Conservation (phyloP, 2,797 vertebrate species). For the Serranus cabrilla region DNA sequence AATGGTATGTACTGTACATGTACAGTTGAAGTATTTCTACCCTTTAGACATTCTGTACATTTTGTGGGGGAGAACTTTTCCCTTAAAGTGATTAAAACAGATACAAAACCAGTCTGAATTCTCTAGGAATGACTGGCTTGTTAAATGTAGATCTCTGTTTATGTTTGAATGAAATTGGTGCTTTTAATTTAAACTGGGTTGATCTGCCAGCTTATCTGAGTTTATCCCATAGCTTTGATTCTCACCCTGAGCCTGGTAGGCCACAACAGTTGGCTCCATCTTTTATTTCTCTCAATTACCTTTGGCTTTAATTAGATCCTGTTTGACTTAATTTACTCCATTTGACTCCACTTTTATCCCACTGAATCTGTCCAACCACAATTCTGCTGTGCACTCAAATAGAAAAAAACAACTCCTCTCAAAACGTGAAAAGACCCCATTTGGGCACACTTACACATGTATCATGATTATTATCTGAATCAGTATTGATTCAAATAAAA, state of each 20-base stretch:
- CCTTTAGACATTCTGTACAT: background rate
- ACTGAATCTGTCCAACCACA: background rate
- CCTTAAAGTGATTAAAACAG: background rate
- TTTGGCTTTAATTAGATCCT: conserved; percentile 17
- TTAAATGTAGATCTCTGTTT: conserved; percentile 37
- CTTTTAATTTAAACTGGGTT: conserved; percentile 18
- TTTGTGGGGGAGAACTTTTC: background rate
- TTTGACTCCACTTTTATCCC: conserved; percentile 6
- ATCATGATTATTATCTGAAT: background rate
- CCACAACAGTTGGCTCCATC: conserved; percentile 18
- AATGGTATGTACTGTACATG: background rate
- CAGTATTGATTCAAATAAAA: background rate
- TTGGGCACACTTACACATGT: background rate
- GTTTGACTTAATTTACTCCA: conserved; percentile 26
- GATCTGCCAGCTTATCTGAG: conserved; percentile 8
- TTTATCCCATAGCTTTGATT: conserved; percentile 32
- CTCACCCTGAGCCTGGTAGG: conserved; percentile 17
- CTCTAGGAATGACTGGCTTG: conserved; percentile 3
- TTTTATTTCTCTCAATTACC: conserved; percentile 23
- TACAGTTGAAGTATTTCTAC: background rate
- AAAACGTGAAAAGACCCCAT: background rate
- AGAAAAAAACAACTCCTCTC: no score
- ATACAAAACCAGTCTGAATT: background rate
- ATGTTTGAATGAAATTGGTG: conserved; percentile 27
- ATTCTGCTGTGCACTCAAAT: background rate